A percentile compares a stretch with the other conserved stretches of the same genome.
Conservation (phyloP, 2,113 vertebrate genomes). For the Protobothrops flavoviridis region DNA sequence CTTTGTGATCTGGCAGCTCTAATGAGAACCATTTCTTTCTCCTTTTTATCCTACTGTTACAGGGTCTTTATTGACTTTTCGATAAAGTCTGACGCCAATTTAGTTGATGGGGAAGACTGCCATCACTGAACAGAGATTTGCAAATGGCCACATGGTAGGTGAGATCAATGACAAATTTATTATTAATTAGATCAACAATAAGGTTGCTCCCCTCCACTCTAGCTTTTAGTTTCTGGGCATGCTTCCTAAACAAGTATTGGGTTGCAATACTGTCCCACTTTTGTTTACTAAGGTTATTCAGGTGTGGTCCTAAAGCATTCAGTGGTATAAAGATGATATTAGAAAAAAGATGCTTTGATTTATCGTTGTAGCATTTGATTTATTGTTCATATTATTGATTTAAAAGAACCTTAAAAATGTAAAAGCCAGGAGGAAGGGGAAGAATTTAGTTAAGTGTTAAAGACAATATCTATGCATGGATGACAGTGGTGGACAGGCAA, state of each 20-base stretch:
- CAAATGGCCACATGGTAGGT: background rate
- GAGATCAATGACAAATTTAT: background rate
- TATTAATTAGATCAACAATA: background rate
- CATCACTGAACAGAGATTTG: background rate
- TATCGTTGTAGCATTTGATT: background rate
- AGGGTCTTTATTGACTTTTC: background rate
- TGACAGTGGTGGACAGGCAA: background rate
- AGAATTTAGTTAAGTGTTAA: background rate
- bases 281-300: background rate
- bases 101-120: background rate
- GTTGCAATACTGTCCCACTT: background rate
- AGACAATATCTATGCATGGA: background rate
- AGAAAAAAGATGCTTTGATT: background rate
- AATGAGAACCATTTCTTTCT: background rate
- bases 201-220: background rate
- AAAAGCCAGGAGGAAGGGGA: background rate
- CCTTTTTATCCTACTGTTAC: background rate
- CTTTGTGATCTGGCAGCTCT: background rate
- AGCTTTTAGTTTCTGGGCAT: background rate
- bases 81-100: background rate
- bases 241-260: background rate
- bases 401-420: background rate
- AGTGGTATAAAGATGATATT: background rate
- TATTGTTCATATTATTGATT: background rate
- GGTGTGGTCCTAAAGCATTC: background rate